Percentiles rank a stretch among this genome's conserved stretches.
phyloP scores from a whole-genome alignment of 2,797 vertebrate species.

The Centropyge bicolor region DNA sequence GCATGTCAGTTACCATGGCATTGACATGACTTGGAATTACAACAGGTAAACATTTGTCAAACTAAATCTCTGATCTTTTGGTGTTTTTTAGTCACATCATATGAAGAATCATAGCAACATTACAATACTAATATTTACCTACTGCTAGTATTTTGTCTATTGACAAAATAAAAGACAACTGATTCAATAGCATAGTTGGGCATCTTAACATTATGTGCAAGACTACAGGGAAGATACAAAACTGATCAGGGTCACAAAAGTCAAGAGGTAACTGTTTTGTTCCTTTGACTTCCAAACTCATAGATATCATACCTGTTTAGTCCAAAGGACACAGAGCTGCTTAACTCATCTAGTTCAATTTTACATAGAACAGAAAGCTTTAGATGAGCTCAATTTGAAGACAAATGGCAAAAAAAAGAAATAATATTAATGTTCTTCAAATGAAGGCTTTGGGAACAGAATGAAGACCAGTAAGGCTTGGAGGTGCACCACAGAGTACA shows the following conservation, averaged over 20 bases:
- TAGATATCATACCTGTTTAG: neutral
- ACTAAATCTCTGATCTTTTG: constrained; percentile 30
- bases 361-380: neutral
- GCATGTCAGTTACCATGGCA: constrained; percentile 24
- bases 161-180: constrained; percentile 1
- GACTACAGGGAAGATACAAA: constrained; percentile 12
- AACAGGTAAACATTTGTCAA: constrained; percentile 40
- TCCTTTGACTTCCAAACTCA: constrained; percentile 6
- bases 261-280: neutral
- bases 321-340: neutral
- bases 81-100: constrained; percentile 53
- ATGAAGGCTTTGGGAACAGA: constrained; percentile 23
- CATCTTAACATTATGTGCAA: neutral
- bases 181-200: constrained; percentile 5
- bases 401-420: neutral
- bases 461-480: neutral
- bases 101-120: constrained; percentile 18
- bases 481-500: neutral
- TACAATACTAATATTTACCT: constrained; percentile 34
- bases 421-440: neutral
- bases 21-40: constrained; percentile 28
- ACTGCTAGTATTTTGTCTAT: constrained; percentile 14
- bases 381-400: constrained; percentile 4
- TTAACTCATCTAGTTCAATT: neutral
- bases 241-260: neutral